Percentiles rank a stretch among this genome's conserved stretches.
These are phyloP conservation scores for Thinocorus orbignyianus DNA, from an alignment of 2,113 vertebrate genomes.

Conservation along the genomic window DNA sequence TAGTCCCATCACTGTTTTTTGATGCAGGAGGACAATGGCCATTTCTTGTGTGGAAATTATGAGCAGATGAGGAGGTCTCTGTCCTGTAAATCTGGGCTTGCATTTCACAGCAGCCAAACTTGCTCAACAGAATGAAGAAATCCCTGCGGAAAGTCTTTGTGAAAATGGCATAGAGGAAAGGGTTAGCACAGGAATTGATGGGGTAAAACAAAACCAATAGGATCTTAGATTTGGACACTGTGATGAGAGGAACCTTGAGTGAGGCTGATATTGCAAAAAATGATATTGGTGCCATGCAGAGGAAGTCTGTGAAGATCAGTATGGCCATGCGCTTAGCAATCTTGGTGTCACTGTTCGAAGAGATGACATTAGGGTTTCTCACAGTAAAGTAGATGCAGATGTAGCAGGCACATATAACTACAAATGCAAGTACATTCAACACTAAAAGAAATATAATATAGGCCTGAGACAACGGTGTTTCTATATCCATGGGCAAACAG, in stretches of 20 bases:
- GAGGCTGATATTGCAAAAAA: slow-evolving; percentile 97
- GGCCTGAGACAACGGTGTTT: slow-evolving; percentile 80
- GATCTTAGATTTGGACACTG: slow-evolving; percentile 91
- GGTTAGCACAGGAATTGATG: slow-evolving; percentile 96
- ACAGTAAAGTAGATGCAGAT: slow-evolving; percentile 90
- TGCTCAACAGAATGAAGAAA: slow-evolving; percentile 90
- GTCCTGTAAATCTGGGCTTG: slow-evolving; percentile 91
- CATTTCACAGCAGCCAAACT: slow-evolving; percentile 88
- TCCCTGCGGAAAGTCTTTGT: slow-evolving; percentile 93
- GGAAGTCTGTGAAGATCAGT: slow-evolving; percentile 95
- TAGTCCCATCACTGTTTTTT: slow-evolving; percentile 76
- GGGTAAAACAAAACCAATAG: slow-evolving; percentile 96
- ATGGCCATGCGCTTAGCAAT: slow-evolving; percentile 95
- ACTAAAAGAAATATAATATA: slow-evolving; percentile 88
- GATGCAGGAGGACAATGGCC: slow-evolving; percentile 73
- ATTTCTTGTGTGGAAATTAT: slow-evolving; percentile 78
- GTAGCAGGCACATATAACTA: slow-evolving; percentile 90
- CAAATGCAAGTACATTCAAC: slow-evolving; percentile 90
- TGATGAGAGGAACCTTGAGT: slow-evolving; percentile 92
- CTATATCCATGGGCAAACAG: slow-evolving; percentile 96
- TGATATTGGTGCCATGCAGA: slow-evolving; percentile 97
- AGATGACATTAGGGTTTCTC: slow-evolving; percentile 84
- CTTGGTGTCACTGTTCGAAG: slow-evolving; percentile 86
- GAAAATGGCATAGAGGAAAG: slow-evolving; percentile 96
- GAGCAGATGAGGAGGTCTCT: slow-evolving; percentile 84